These are phyloP conservation scores for Opisthograptis luteolata DNA, from an alignment of 2,888 invertebrate genomes.

Conservation along the genomic window DNA sequence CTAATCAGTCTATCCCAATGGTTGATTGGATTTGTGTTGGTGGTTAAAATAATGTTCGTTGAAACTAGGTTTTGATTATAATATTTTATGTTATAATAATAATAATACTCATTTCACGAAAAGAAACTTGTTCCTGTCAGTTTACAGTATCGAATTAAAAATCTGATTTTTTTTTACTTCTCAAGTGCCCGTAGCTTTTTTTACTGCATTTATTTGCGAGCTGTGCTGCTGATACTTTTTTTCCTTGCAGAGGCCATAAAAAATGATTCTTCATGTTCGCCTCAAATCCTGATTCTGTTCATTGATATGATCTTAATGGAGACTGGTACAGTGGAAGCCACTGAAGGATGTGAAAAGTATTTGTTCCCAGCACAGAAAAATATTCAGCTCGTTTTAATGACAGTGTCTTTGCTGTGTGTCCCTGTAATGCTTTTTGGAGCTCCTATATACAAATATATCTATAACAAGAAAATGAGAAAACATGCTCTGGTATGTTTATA, in stretches of 20 bases:
- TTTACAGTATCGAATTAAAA: too few relatives aligned
- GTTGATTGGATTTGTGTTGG: too few relatives aligned
- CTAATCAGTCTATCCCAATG: too few relatives aligned
- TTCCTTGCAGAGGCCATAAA: slow-evolving; percentile 44
- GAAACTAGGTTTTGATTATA: too few relatives aligned
- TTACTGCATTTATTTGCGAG: too few relatives aligned
- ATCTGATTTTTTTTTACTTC: too few relatives aligned
- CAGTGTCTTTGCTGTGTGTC: slow-evolving; percentile 85
- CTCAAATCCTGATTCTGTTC: slow-evolving; percentile 89
- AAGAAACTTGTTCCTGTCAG: too few relatives aligned
- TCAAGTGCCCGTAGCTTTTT: too few relatives aligned
- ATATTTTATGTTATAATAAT: too few relatives aligned
- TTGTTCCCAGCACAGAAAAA: slow-evolving; percentile 81
- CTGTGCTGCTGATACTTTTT: too few relatives aligned
- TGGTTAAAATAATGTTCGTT: too few relatives aligned
- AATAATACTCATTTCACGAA: too few relatives aligned
- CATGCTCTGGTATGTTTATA: slow-evolving; percentile 36
- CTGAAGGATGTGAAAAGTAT: slow-evolving; percentile 76
- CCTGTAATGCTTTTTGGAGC: slow-evolving; percentile 90
- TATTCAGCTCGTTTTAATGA: slow-evolving; percentile 85
- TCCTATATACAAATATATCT: slow-evolving; percentile 81
- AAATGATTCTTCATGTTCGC: slow-evolving; percentile 85
- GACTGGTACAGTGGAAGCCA: slow-evolving; percentile 49
- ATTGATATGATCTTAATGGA: slow-evolving; percentile 88
- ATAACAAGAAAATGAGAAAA: slow-evolving; percentile 43